Evolutionary conservation across 2,113 vertebrate genomes (phyloP).

Genomic region (Rhinopithecus roxellana): DNA sequence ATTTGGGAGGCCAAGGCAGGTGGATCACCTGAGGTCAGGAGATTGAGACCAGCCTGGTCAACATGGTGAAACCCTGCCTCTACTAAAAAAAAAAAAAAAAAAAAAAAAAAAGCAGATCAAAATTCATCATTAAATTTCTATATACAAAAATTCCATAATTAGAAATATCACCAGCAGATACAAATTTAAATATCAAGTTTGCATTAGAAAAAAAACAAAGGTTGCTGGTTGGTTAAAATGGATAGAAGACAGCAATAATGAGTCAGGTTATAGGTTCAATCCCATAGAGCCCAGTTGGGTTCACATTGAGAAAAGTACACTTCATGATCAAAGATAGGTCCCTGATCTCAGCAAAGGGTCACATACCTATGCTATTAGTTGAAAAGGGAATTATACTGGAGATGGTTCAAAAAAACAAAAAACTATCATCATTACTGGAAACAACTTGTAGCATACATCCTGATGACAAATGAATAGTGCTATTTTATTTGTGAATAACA

Average conservation of each 20-base stretch:
- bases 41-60: too few relatives aligned
- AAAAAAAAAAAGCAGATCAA: background rate
- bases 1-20: too few relatives aligned
- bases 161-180: slow-evolving; percentile 47
- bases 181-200: slow-evolving; percentile 5
- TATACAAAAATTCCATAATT: background rate
- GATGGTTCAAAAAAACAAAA: slow-evolving; percentile 4
- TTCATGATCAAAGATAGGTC: background rate
- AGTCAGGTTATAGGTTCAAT: background rate
- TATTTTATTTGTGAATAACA: background rate
- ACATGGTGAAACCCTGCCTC: too few relatives aligned
- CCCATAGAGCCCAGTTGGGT: background rate
- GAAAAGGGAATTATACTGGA: background rate
- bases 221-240: background rate
- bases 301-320: background rate
- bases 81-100: too few relatives aligned
- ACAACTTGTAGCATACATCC: background rate
- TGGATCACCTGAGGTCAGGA: too few relatives aligned
- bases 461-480: background rate
- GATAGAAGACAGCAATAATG: background rate
- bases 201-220: slow-evolving; percentile 12
- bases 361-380: background rate
- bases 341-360: background rate
- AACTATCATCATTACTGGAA: background rate
- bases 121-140: background rate